Evolutionary conservation across 2,888 invertebrate species (phyloP), one percentile per base, ranked within the genome.

Genomic region (Cheilosia urbana): DNA sequence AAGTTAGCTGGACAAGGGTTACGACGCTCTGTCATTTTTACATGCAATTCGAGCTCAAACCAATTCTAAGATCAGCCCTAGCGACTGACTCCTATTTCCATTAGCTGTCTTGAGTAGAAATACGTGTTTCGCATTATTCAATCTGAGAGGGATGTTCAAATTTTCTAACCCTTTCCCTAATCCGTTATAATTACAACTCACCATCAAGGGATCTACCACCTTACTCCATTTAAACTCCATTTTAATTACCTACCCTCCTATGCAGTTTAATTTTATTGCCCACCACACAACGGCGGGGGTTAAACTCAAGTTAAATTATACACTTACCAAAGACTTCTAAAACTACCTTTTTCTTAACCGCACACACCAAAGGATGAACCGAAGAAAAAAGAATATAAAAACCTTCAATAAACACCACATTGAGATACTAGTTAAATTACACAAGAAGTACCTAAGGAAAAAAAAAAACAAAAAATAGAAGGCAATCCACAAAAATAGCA

Each of bases 371-470:
- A 47, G 11, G 19, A 53, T 37, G 27, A 57, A 11, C 51, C 24
- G 37, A 45, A 69, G 58, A n/a, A 40, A 30, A 55, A 37, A 65
- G 30, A 55, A 55, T 72, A 62, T 66, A 17, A 60, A 47, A 75
- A 24, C 53, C 27, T 63, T 63, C 30, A 66, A 66, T 82, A 83
- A 83, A 83, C 83, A 83, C 83, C 78, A 83, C 76, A 76, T 76
- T 76, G 76, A 68, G 66, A 60, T 60, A 75, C 75, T 75, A 65
- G 45, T 75, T 47, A 65, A 75, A 75, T 63, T 63, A 49, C 73
- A 30, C 45, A 55, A 53, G 21, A 45, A 55, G 19, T 37, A 15
- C 4, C 58, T 19, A 45, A 49, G 37, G 47, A 42, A 51, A 19
- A 65, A 66, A 69, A 71, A 71, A 24, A 42, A 51, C n/a, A 65